These are phyloP conservation scores for Adrianichthys oophorus DNA, from an alignment of 2,797 vertebrate genomes.

Conservation along the genomic window DNA sequence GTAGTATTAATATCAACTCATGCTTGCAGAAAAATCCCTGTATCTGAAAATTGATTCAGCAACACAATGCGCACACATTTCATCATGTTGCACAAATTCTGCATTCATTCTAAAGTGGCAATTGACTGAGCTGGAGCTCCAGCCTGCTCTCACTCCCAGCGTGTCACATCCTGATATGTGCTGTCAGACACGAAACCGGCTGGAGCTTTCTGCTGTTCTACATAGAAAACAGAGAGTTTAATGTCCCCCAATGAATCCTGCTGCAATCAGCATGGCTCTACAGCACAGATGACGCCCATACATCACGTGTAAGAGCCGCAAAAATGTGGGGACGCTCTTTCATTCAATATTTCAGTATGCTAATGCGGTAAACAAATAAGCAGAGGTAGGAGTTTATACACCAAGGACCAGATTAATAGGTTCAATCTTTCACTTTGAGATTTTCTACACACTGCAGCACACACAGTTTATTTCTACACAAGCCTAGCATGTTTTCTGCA, in stretches of 20 bases:
- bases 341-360: slow-evolving; percentile 58
- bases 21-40: slow-evolving; percentile 26
- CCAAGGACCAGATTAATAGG: slow-evolving; percentile 34
- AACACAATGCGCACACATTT: slow-evolving; percentile 50
- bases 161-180: too few species aligned
- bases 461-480: slow-evolving; percentile 8
- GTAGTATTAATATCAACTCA: slow-evolving; percentile 43
- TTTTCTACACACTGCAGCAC: slow-evolving; percentile 5
- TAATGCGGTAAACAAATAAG: slow-evolving; percentile 49
- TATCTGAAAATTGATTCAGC: slow-evolving; percentile 53
- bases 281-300: slow-evolving; percentile 57
- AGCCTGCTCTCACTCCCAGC: too few species aligned
- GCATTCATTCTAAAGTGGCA: slow-evolving; percentile 54
- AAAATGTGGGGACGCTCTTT: slow-evolving; percentile 42
- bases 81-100: slow-evolving; percentile 50
- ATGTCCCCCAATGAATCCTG: slow-evolving; percentile 56
- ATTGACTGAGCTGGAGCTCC: slow-evolving; percentile 49
- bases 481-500: too few species aligned
- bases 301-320: slow-evolving; percentile 46
- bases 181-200: slow-evolving; percentile 29
- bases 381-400: slow-evolving; percentile 25
- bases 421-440: slow-evolving; percentile 29
- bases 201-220: slow-evolving; percentile 59
- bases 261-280: slow-evolving; percentile 52
- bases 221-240: slow-evolving; percentile 59